Conservation (phyloP, 2,888 invertebrate species). For the Idaea biselata region DNA sequence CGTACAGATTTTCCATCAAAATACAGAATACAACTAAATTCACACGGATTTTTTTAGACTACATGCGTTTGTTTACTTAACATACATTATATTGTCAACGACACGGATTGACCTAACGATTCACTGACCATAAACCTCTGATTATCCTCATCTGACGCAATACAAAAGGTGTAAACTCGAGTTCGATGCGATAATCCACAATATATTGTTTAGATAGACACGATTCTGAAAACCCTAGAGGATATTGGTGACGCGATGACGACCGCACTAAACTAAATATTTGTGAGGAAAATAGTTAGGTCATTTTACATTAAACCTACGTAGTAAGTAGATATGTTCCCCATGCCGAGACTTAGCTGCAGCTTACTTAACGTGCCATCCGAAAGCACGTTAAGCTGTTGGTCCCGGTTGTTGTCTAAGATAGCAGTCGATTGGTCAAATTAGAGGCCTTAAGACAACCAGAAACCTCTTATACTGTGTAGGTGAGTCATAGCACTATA, state of each 20-base stretch:
- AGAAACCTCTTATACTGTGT: no score
- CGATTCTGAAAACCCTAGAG: slow-evolving; percentile 34
- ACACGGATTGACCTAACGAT: slow-evolving; percentile 74
- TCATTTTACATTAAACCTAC: slow-evolving; percentile 13
- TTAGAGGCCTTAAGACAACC: no score
- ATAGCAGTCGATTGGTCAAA: no score
- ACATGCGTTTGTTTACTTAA: slow-evolving; percentile 54
- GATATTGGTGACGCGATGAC: slow-evolving; percentile 24
- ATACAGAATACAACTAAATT: slow-evolving; percentile 38
- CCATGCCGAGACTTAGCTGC: no score
- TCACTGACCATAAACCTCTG: slow-evolving; percentile 68
- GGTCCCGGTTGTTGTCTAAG: no score
- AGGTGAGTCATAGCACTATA: no score
- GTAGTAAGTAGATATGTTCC: no score
- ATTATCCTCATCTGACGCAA: slow-evolving; percentile 74
- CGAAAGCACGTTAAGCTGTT: no score
- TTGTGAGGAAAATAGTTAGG: slow-evolving; percentile 18
- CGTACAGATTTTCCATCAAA: slow-evolving; percentile 27
- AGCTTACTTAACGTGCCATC: no score
- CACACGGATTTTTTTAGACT: slow-evolving; percentile 40
- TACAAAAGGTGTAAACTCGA: slow-evolving; percentile 48
- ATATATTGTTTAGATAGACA: slow-evolving; percentile 32
- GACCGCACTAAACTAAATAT: slow-evolving; percentile 5
- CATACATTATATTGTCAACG: slow-evolving; percentile 72
- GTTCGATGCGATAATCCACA: slow-evolving; percentile 40